Conservation (phyloP, 2,797 vertebrate species). For the Rhynchonycteris naso region DNA sequence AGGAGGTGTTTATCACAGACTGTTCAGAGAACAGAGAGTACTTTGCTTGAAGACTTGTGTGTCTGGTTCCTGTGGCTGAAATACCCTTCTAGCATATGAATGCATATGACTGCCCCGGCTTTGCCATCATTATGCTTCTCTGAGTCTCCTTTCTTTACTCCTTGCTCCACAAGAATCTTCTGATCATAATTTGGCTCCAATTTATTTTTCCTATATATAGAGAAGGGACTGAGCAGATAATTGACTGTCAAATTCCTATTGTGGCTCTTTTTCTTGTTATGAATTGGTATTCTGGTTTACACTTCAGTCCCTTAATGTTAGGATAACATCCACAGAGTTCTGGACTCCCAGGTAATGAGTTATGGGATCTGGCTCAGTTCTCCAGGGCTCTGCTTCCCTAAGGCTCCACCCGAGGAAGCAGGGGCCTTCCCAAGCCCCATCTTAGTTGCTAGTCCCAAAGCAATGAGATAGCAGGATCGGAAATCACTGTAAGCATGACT, state of each 20-base stretch:
- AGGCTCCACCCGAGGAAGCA: not conserved
- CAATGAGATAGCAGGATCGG: not conserved
- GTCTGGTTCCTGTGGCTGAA: not conserved
- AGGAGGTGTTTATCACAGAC: not conserved
- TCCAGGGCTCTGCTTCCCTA: not conserved
- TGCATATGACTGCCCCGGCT: not conserved
- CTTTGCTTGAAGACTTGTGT: not conserved
- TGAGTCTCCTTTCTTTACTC: constrained; percentile 8
- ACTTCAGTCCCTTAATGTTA: not conserved
- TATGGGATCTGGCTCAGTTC: not conserved
- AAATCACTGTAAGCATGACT: constrained; percentile 22
- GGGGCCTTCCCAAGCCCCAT: not conserved
- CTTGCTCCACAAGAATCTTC: not conserved
- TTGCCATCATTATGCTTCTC: not conserved
- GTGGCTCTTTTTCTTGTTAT: not conserved
- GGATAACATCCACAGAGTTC: not conserved
- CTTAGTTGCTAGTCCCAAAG: not conserved
- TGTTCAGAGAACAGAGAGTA: not conserved
- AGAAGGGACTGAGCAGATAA: constrained; percentile 1
- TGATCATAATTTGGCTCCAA: constrained; percentile 18
- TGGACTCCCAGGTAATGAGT: not conserved
- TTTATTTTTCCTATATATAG: not conserved
- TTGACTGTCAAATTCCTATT: not conserved
- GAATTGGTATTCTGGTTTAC: not conserved
- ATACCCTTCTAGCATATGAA: not conserved